Conservation (phyloP, 2,888 invertebrate genomes). For the Calliphora vomitoria region DNA sequence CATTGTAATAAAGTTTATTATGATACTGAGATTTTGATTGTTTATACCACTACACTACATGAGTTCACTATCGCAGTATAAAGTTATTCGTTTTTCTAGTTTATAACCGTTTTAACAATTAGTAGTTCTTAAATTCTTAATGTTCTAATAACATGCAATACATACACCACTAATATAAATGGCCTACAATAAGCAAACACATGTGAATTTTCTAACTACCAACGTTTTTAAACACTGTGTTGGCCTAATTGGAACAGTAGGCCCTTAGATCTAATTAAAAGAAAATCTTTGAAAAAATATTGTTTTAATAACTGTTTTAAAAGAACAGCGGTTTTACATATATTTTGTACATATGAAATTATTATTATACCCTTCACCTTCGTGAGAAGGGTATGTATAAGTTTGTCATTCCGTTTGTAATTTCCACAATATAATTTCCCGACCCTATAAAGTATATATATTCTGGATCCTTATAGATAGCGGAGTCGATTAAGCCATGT, state of each 20-base stretch:
- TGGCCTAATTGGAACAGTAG: constrained; percentile 15
- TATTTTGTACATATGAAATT: no score
- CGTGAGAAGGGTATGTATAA: no score
- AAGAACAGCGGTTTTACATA: no score
- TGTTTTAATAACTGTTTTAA: not conserved
- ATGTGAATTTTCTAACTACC: constrained; percentile 6
- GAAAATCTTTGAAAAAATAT: not conserved
- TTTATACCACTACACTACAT: not conserved
- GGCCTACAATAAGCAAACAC: constrained; percentile 31
- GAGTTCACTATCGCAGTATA: not conserved
- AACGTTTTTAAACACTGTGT: not conserved
- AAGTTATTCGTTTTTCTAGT: constrained; percentile 18
- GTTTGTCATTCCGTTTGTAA: no score
- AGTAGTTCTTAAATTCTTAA: constrained; percentile 53
- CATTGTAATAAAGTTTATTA: constrained; percentile 1
- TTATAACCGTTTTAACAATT: constrained; percentile 65
- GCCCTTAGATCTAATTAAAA: not conserved
- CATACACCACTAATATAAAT: constrained; percentile 19
- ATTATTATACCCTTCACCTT: no score
- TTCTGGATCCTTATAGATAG: no score
- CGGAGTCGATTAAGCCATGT: no score
- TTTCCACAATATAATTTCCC: no score
- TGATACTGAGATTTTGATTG: not conserved
- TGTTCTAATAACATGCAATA: constrained; percentile 56
- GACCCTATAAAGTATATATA: no score